These are phyloP conservation scores for Mythimna pallens DNA, from an alignment of 2,888 invertebrate species.

Conservation along the genomic window DNA sequence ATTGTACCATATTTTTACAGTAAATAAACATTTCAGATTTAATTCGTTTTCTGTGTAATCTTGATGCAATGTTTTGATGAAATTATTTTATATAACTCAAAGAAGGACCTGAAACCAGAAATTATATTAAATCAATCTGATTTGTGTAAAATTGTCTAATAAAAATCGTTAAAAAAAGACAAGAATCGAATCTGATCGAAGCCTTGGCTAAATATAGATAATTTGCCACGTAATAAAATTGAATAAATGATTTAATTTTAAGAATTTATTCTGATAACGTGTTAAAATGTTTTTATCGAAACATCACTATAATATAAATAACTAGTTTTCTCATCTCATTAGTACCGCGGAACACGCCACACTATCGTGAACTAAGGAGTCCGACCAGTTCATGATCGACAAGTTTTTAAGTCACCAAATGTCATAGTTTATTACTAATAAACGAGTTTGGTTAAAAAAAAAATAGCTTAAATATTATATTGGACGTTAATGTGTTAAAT, in stretches of 20 bases:
- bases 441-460: slow-evolving; percentile 27
- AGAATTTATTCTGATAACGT: background rate
- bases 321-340: slow-evolving; percentile 33
- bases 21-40: no score
- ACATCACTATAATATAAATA: background rate
- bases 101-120: background rate
- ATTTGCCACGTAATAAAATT: background rate
- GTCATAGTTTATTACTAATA: slow-evolving; percentile 16
- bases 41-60: no score
- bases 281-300: slow-evolving; percentile 12
- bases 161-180: background rate
- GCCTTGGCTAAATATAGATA: background rate
- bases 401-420: slow-evolving; percentile 35
- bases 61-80: background rate
- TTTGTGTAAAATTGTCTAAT: background rate
- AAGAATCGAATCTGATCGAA: background rate
- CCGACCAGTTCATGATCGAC: slow-evolving; percentile 40
- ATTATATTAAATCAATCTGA: background rate
- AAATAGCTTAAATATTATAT: slow-evolving; percentile 9
- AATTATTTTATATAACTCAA: background rate
- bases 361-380: slow-evolving; percentile 43
- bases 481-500: background rate
- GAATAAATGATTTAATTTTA: background rate
- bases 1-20: no score
- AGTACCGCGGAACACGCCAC: slow-evolving; percentile 35